phyloP scores from a whole-genome alignment of 2,888 invertebrate species.

The Barypeithes pellucidus region DNA sequence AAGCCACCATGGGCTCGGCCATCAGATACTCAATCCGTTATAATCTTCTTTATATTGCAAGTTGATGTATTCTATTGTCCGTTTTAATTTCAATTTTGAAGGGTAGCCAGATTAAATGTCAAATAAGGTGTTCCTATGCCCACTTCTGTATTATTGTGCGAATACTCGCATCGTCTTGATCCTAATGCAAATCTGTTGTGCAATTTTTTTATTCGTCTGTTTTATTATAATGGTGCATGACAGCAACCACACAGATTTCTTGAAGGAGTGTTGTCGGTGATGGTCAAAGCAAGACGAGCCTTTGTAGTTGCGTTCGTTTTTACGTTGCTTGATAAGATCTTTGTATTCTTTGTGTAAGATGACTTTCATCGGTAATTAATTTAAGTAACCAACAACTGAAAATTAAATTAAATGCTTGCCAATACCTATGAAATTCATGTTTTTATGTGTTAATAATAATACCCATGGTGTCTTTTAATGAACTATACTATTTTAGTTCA shows the following conservation, averaged over 20 bases:
- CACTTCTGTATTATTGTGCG: conserved; percentile 27
- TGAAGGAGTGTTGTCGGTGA: conserved; percentile 23
- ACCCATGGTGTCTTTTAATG: too few relatives aligned
- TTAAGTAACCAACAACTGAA: background rate
- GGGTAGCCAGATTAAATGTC: conserved; percentile 50
- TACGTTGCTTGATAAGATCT: conserved; percentile 13
- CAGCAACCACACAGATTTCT: conserved; percentile 28
- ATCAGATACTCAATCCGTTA: conserved; percentile 36
- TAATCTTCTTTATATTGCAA: conserved; percentile 46
- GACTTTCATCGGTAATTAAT: conserved; percentile 8
- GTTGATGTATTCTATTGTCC: conserved; percentile 46
- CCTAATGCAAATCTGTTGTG: conserved; percentile 29
- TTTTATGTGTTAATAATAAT: too few relatives aligned
- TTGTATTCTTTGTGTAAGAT: conserved; percentile 10
- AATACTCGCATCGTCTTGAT: conserved; percentile 6
- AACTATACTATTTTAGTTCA: too few relatives aligned
- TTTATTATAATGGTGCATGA: conserved; percentile 24
- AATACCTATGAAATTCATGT: too few relatives aligned
- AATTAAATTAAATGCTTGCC: too few relatives aligned
- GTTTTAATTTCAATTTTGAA: conserved; percentile 46
- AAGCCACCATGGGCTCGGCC: conserved; percentile 42
- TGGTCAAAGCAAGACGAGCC: conserved; percentile 26
- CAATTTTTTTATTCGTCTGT: conserved; percentile 33
- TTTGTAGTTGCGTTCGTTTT: conserved; percentile 7
- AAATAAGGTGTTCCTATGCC: conserved; percentile 42